Evolutionary conservation across 1,140 invertebrate genomes (phyloP), one percentile per base, ranked within the genome.

Genomic region (Drosophila albomicans): DNA sequence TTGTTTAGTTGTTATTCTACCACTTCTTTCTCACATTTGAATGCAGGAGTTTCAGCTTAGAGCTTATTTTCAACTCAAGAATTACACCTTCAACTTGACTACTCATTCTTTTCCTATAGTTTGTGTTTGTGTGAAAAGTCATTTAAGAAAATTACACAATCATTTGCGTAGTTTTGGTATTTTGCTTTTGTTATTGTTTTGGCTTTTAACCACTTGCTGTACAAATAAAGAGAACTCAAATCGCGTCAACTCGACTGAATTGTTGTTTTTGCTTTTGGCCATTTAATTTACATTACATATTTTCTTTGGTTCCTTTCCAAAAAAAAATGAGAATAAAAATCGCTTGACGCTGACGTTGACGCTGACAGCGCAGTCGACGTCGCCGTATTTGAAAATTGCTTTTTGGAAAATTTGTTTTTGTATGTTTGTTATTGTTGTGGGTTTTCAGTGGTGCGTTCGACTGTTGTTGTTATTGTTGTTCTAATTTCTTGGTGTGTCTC

Each of bases 351-450:
- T 52, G 35, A 25, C 46, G 46, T 43, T 30, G 45, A 32, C 49
- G 28, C 57, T 13, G n/a, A 32, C 30, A 8, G 7, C 35, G 45
- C 2, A 7, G 56, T 43, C 11, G 56, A 30, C 49, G 41, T 48
- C 81, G 81, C 74, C 75, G 85, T 82, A 73, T 78, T 82, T 57
- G 54, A 79, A 70, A 86, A 86, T 88, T 78, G 65, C 71, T 82
- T 77, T 76, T 64, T 43, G 73, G 73, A 84, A 80, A 77, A 81
- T 86, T 78, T 80, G 58, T 74, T 61, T 68, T 75, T 56, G 45
- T 72, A 43, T 85, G 78, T 81, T 89, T 89, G 85, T 85, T 89
- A 85, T 89, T 88, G 68, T 84, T 81, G 80, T 82, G 82, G 82
- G 76, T 78, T 74, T 78, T 75, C 68, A 65, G 76, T 82, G 72